Evolutionary conservation across 37 sponge, comb jelly and placozoan genomes (phyloP).

Genomic region (Eunapius fragilis): DNA sequence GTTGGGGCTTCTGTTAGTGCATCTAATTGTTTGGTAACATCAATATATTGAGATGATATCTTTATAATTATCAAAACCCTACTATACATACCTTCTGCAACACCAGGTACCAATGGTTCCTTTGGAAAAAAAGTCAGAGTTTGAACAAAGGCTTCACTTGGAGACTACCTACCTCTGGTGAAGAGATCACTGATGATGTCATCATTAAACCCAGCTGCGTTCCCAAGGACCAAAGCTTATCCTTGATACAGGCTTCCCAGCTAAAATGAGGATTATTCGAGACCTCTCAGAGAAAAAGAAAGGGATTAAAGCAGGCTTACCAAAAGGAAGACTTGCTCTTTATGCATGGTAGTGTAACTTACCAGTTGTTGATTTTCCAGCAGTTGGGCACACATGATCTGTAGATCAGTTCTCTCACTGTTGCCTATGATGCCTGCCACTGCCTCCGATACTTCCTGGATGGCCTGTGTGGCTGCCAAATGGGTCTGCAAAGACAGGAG

Average conservation of each 20-base stretch:
- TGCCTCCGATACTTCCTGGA: slow-evolving; percentile 42
- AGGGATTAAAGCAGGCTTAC: not conserved
- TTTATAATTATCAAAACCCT: not conserved
- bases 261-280: not conserved
- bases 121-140: not conserved
- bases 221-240: not conserved
- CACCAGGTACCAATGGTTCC: not conserved
- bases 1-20: not conserved
- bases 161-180: not conserved
- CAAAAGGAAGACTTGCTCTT: not conserved
- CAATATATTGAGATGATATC: not conserved
- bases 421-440: slow-evolving; percentile 46
- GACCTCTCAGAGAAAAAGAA: not conserved
- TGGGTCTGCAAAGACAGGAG: slow-evolving; percentile 7
- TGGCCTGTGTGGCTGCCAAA: not conserved
- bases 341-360: not conserved
- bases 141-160: not conserved
- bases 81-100: not conserved
- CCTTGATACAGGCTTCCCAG: not conserved
- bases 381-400: not conserved
- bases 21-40: not conserved
- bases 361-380: not conserved
- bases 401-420: not conserved
- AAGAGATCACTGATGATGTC: not conserved
- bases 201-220: not conserved